These are phyloP conservation scores for Manis crassicaudata DNA, from an alignment of 2,797 vertebrate genomes.

Conservation along the genomic window DNA sequence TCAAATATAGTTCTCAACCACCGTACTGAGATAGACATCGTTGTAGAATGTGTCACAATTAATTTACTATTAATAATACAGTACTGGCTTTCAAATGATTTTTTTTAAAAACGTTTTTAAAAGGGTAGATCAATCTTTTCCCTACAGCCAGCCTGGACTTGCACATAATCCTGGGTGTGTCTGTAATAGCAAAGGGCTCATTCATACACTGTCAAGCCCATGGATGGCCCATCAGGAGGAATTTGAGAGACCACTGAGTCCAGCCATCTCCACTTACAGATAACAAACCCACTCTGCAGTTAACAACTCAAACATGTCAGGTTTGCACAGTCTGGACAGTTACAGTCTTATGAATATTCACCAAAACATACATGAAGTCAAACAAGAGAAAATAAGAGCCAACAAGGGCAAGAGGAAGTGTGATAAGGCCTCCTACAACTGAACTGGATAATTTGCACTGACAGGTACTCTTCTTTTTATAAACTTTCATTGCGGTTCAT, in stretches of 20 bases:
- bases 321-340: neutral
- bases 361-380: conserved; percentile 7
- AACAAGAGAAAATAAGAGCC: conserved; percentile 22
- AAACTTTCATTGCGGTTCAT: neutral
- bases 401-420: neutral
- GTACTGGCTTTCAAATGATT: neutral
- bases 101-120: neutral
- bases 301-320: neutral
- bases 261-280: neutral
- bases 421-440: neutral
- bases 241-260: neutral
- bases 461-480: conserved; percentile 22
- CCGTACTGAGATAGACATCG: neutral
- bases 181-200: neutral
- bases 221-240: neutral
- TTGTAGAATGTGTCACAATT: neutral
- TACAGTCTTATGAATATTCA: neutral
- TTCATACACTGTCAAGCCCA: neutral
- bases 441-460: conserved; percentile 30
- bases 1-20: conserved; percentile 37
- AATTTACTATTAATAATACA: conserved; percentile 26
- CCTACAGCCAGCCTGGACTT: neutral
- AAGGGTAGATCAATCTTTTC: neutral
- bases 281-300: neutral
- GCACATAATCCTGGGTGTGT: neutral